Base-by-base conservation (phyloP, 1,140 invertebrate genomes). In the Copidosoma floridanum region DNA sequence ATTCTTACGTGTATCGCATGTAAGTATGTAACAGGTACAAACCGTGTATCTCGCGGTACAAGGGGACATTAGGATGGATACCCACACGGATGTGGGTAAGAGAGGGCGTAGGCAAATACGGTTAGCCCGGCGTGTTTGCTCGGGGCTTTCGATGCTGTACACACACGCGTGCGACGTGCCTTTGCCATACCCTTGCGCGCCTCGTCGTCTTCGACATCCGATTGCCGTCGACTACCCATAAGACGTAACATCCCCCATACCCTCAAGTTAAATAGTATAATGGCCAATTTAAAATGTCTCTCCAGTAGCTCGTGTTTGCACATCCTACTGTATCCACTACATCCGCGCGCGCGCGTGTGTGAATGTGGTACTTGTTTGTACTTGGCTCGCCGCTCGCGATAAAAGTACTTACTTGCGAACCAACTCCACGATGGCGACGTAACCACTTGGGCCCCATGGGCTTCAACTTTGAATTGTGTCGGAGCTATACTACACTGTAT, bases 241-340 rank as follows among this genome's bases (percentile, higher is more conserved):
- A n/a, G n/a, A n/a, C n/a, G n/a, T n/a, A n/a, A n/a, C n/a, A 23
- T 57, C 54, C 32, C 48, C 21, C 43, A 41, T n/a, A 64, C 73
- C 75, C 74, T 74, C 72, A 79, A 78, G 76, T 78, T 78, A 79
- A 79, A 79, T 78, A 79, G 74, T 78, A 79, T 79, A 79, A 79
- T 79, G 72, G 77, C 75, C 76, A 79, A 79, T 78, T 79, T 79
- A 78, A 78, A 79, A 78, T 77, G 71, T 78, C 67, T 65, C 68
- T 59, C 56, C 63, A 16, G 38, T 6, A 32, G 29, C 29, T 41
- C n/a, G 41, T 44, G 32, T 47, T 52, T 53, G 48, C 38, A 11
- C 26, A 7, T 26, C 21, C 21, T 5, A 21, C 23, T 12, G n/a
- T 24, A 10, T 6, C 44, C 21, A 2, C 21, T 20, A 10, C 3